Percentiles rank a stretch among this genome's conserved stretches.
phyloP scores from a whole-genome alignment of 1,140 invertebrate species.

The Ephestia elutella region DNA sequence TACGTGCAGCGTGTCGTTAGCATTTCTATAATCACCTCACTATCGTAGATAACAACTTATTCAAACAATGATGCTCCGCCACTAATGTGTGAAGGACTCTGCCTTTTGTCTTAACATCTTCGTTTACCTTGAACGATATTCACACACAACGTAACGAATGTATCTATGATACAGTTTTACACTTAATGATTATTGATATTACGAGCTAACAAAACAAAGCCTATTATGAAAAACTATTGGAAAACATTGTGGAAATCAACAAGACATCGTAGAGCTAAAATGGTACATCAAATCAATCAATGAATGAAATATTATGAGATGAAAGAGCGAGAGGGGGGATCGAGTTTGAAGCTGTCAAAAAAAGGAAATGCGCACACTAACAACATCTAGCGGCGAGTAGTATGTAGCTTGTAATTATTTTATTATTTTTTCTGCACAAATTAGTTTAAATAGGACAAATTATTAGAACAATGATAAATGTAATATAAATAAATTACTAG shows the following conservation, averaged over 20 bases:
- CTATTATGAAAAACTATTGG: neutral
- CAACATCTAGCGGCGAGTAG: neutral
- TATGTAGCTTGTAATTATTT: neutral
- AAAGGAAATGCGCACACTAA: neutral
- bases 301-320: neutral
- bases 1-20: constrained; percentile 65
- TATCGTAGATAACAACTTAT: constrained; percentile 47
- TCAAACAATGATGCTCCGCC: constrained; percentile 58
- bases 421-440: neutral
- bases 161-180: neutral
- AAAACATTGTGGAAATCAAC: neutral
- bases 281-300: neutral
- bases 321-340: neutral
- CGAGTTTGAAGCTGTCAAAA: neutral
- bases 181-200: neutral
- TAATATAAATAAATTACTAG: no score
- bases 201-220: neutral
- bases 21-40: constrained; percentile 62
- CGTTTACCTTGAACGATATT: constrained; percentile 55
- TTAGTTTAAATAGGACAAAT: neutral
- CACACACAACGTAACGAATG: constrained; percentile 25
- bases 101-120: constrained; percentile 59
- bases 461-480: no score
- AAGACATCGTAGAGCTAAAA: neutral
- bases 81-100: constrained; percentile 69